Base-by-base conservation (phyloP, 1,140 invertebrate species). In the Asbolus verrucosus region DNA sequence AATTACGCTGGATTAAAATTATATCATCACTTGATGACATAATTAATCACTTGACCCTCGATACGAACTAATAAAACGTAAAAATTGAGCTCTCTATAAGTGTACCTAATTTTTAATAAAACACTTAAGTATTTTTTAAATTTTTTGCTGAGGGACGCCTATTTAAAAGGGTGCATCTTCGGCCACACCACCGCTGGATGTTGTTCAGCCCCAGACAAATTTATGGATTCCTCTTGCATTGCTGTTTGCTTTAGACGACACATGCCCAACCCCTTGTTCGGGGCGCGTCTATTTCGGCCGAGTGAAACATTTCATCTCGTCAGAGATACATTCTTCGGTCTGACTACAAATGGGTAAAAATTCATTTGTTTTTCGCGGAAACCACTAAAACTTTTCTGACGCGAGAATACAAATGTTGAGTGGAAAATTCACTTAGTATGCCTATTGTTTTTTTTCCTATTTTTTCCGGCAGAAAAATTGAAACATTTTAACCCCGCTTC, bases 401-500 rank as follows among this genome's bases (percentile, higher is more conserved):
- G 39, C 41, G 60, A 27, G 71, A 67, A 74, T 75, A 75, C 71
- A 75, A 75, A 75, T 75, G 73, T 69, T 68, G 68, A 75, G 73
- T 75, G 73, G 63, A 73, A 75, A 75, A 75, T 75, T 75, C 73
- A 75, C 71, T 75, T 66, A 75, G 65, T 69, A 70, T 70, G 73
- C 71, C 65, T 68, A 72, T 73, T 75, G 73, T 75, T 69, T 73
- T n/a, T n/a, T 74, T 67, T 21, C 63, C 59, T 21, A 38, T 50
- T 65, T 70, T 69, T 54, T 59, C 43, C 38, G 36, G 50, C 27
- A 61, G 65, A 70, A 73, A 73, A 67, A 73, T 71, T 70, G 72
- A 71, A 73, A 73, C 65, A 68, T 73, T 73, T 67, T 70, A 67
- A 16, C 46, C 0, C 46, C 21, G 18, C 18, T 54, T 54, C 39